phyloP scores from a whole-genome alignment of 2,797 vertebrate species.

The Pachyuromys duprasi region DNA sequence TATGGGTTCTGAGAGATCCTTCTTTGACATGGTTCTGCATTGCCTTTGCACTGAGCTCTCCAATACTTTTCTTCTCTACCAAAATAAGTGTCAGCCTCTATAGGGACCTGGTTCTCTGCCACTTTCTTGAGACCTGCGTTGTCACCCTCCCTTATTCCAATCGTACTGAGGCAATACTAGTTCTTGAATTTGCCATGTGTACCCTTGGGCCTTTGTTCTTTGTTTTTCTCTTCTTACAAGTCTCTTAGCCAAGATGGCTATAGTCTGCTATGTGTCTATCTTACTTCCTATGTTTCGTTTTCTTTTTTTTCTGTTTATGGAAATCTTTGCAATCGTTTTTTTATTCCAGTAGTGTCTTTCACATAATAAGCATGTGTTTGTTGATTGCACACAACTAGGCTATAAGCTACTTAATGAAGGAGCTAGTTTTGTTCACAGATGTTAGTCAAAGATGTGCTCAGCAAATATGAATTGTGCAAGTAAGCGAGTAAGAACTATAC shows the following conservation, averaged over 20 bases:
- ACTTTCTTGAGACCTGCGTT: background rate
- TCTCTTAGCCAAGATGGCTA: background rate
- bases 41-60: background rate
- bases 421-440: background rate
- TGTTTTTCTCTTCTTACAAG: background rate
- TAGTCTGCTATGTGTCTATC: background rate
- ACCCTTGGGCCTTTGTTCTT: background rate
- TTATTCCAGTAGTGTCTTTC: background rate
- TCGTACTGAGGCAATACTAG: background rate
- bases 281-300: background rate
- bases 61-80: background rate
- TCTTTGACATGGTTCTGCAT: background rate
- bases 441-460: background rate
- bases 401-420: background rate
- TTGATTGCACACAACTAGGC: conserved; percentile 2
- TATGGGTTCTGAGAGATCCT: background rate
- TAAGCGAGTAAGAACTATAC: background rate
- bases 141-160: background rate
- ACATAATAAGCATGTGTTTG: background rate
- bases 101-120: background rate
- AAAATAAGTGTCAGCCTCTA: background rate
- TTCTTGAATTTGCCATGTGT: background rate
- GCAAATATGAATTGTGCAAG: background rate
- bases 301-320: background rate
- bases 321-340: background rate